Base-by-base conservation (phyloP, 64 coral and sea anemone genomes). In the Porites australiensis region DNA sequence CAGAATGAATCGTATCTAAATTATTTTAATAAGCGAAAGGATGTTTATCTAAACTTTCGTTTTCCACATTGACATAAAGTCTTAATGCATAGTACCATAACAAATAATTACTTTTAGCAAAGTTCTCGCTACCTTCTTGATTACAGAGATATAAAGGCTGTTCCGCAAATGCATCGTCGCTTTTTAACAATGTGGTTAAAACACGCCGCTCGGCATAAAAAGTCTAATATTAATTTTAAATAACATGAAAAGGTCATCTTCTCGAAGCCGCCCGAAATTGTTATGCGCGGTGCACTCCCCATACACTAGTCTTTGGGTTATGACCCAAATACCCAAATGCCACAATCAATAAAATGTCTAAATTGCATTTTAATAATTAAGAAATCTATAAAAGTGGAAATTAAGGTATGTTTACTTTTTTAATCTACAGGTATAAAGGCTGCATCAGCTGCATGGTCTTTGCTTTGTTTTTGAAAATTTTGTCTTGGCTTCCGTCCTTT, bases 81-180 rank as follows among this genome's bases (percentile, higher is more conserved):
- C 48, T 76, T 76, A 76, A 76, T 3, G 16, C 44, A 47, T 2
- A 19, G 48, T 46, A 50, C 18, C 13, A 45, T 50, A 76, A 19
- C 73, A 5, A 4, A 14, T 50, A 76, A 76, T 76, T 76, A 76
- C 73, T 76, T 37, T 76, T 76, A 51, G 73, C 51, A 76, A 76
- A 45, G 73, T 45, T 76, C 51, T 76, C 7, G 73, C 73, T 51
- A 46, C 51, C 44, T 49, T 19, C 45, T 19, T 50, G 73, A 76
- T 76, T 76, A 50, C 6, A n/a, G 13, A 76, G 50, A 11, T 2
- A 16, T 19, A 44, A 76, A 76, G 51, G 73, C 14, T 16, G 45
- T 51, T 49, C 73, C 73, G 73, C 73, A 8, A 52, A 76, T 49
- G 47, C 73, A n/a, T 13, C 73, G 13, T 76, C 73, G 51, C 3